Conservation (phyloP, 2,797 vertebrate genomes). For the Falco berigora region DNA sequence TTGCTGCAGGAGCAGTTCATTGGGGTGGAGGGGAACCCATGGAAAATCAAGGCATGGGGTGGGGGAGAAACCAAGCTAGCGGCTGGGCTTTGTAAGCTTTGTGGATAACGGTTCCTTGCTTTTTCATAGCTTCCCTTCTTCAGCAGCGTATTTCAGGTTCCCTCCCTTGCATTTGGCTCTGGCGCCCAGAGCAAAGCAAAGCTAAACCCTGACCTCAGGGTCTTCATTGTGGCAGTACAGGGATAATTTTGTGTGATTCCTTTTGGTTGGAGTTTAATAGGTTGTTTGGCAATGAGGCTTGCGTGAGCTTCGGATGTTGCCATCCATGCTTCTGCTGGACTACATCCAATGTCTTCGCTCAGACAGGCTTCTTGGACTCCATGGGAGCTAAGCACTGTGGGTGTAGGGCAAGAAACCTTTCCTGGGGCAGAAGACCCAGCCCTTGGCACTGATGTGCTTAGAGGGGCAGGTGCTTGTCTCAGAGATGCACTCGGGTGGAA, state of each 20-base stretch:
- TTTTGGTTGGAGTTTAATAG: not conserved
- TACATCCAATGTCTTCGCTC: not conserved
- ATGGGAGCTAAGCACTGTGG: accelerated
- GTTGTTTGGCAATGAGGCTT: not conserved
- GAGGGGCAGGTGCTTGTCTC: not conserved
- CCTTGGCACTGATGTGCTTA: not conserved
- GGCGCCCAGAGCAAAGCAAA: not conserved
- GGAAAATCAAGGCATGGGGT: not conserved
- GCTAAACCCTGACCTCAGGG: not conserved
- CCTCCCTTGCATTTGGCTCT: not conserved
- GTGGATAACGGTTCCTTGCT: not conserved
- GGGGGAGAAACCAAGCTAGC: not conserved
- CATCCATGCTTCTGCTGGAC: not conserved
- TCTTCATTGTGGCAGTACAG: not conserved
- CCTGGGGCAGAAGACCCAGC: not conserved
- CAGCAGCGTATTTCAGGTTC: not conserved
- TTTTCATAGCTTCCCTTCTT: not conserved
- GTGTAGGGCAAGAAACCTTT: not conserved
- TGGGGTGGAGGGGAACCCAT: not conserved
- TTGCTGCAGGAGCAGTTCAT: not conserved
- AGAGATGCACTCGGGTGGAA: not conserved
- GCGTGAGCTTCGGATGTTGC: not conserved
- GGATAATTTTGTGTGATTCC: not conserved
- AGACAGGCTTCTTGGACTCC: not conserved
- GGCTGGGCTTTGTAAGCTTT: not conserved